phyloP scores from a whole-genome alignment of 2,888 invertebrate species.

The Drosophila tripunctata region DNA sequence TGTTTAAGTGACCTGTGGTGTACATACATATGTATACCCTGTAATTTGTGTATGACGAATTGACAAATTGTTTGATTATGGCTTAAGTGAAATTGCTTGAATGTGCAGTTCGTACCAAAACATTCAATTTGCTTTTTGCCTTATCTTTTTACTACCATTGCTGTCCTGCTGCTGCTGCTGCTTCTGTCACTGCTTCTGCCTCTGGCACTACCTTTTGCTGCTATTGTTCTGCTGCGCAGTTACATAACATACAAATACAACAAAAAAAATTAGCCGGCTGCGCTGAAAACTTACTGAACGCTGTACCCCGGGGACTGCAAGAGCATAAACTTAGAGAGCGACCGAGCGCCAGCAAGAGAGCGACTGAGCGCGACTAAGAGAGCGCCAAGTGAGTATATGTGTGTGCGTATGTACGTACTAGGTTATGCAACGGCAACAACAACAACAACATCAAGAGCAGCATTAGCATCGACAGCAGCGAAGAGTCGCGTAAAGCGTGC shows the following conservation, averaged over 20 bases:
- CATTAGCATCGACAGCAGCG: conserved; percentile 4
- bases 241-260: conserved; percentile 33
- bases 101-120: conserved; percentile 31
- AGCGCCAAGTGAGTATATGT: conserved; percentile 19
- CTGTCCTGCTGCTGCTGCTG: neutral
- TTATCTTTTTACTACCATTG: conserved; percentile 21
- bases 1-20: neutral
- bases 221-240: conserved; percentile 10
- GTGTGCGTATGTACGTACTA: too few species aligned
- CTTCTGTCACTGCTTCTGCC: neutral
- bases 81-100: conserved; percentile 36
- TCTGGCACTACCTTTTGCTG: neutral
- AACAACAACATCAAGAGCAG: neutral
- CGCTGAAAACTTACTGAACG: conserved; percentile 24
- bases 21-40: neutral
- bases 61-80: conserved; percentile 35
- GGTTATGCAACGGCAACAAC: conserved; percentile 62
- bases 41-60: conserved; percentile 31
- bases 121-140: conserved; percentile 15
- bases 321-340: conserved; percentile 10
- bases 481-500: conserved; percentile 36
- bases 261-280: conserved; percentile 36
- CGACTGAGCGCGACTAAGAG: conserved; percentile 37
- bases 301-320: neutral
- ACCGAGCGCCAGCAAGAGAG: conserved; percentile 15